A percentile compares a stretch with the other conserved stretches of the same genome.
These are phyloP conservation scores for Pseudorectes ferrugineus DNA, from an alignment of 2,113 vertebrate species.

Conservation along the genomic window DNA sequence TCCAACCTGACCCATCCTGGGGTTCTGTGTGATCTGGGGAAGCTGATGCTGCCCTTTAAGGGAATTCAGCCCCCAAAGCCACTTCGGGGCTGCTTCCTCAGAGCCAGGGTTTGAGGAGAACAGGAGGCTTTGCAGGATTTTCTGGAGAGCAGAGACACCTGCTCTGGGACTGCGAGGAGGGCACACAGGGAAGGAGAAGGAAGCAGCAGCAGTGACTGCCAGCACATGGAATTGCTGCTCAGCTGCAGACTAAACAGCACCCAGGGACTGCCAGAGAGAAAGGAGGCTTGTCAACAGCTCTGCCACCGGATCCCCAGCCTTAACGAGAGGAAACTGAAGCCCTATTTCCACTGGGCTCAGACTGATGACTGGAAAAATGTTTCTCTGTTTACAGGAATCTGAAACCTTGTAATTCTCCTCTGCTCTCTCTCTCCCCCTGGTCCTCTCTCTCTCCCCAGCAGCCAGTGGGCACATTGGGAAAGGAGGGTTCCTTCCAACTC, in stretches of 20 bases:
- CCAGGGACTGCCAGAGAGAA: neutral
- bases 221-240: neutral
- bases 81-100: neutral
- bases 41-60: neutral
- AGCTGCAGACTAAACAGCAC: neutral
- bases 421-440: neutral
- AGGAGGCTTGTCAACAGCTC: constrained; percentile 16
- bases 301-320: constrained; percentile 25
- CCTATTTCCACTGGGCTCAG: constrained; percentile 47
- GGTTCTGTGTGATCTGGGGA: neutral
- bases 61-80: neutral
- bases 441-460: neutral
- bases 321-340: constrained; percentile 41
- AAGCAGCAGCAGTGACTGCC: neutral
- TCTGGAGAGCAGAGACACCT: neutral
- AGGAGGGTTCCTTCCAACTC: neutral
- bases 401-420: constrained; percentile 63
- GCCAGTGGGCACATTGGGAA: neutral
- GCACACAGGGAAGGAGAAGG: neutral
- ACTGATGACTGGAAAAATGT: constrained; percentile 59
- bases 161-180: neutral
- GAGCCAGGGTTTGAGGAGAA: neutral
- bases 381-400: constrained; percentile 67
- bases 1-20: neutral
- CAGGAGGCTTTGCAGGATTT: neutral